Percentiles rank a stretch among this genome's conserved stretches.
Evolutionary conservation across 2,888 invertebrate genomes (phyloP).

Genomic region (Isotomurus palustris): DNA sequence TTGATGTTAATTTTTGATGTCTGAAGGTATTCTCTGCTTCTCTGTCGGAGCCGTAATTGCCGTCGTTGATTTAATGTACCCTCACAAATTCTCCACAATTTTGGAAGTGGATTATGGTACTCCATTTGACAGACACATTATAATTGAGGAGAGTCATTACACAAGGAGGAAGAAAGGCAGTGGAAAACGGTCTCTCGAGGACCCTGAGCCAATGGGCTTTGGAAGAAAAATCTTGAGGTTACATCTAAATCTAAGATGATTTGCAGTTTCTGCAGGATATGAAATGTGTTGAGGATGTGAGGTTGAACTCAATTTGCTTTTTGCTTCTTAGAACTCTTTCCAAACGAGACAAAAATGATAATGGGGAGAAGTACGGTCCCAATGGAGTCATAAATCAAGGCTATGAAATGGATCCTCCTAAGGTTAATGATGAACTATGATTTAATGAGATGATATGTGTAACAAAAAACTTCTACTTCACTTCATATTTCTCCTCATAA

Average conservation of each 20-base stretch:
- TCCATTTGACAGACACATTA: conserved; percentile 86
- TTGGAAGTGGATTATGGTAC: conserved; percentile 90
- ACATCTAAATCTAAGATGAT: conserved; percentile 16
- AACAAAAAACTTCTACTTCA: background rate
- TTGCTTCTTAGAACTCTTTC: conserved; percentile 48
- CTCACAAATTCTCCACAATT: conserved; percentile 86
- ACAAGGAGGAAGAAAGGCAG: conserved; percentile 62
- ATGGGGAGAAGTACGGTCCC: conserved; percentile 9
- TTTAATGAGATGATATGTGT: conserved; percentile 50
- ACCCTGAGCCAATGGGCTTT: conserved; percentile 55
- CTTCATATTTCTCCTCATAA: background rate
- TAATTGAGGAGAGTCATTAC: conserved; percentile 75
- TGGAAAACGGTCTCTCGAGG: conserved; percentile 58
- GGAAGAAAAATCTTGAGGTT: conserved; percentile 69
- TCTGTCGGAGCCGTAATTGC: conserved; percentile 33
- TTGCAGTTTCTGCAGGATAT: no score
- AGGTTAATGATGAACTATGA: no score
- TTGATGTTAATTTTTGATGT: no score
- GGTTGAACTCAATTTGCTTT: no score
- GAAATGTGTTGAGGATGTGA: no score
- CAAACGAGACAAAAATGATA: conserved; percentile 49
- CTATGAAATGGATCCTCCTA: conserved; percentile 64
- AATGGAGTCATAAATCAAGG: conserved; percentile 64
- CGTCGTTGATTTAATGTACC: conserved; percentile 75
- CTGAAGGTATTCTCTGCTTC: conserved; percentile 36